These are phyloP conservation scores for Pachliopta kotzebuea DNA, from an alignment of 2,888 invertebrate species.

Conservation along the genomic window DNA sequence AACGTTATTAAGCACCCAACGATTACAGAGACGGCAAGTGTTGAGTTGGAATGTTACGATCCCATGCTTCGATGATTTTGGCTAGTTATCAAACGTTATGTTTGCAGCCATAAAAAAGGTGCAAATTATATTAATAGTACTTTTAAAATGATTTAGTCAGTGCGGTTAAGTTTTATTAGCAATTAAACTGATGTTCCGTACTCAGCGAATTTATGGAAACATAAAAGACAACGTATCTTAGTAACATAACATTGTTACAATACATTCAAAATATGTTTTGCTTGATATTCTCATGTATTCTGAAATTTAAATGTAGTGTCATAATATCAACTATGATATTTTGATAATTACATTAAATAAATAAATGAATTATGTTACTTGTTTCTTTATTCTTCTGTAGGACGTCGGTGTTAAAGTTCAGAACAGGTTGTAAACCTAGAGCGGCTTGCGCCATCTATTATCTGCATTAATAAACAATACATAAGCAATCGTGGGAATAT, in stretches of 20 bases:
- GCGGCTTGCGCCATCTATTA: slow-evolving; percentile 46
- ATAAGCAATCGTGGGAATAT: slow-evolving; percentile 1
- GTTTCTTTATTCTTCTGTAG: not conserved
- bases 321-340: not conserved
- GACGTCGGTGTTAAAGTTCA: slow-evolving; percentile 10
- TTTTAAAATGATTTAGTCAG: slow-evolving; percentile 54
- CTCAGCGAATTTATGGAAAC: slow-evolving; percentile 54
- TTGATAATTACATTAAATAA: not conserved
- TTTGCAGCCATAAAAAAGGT: slow-evolving; percentile 51
- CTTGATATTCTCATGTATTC: not conserved
- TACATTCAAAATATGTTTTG: not conserved
- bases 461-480: slow-evolving; percentile 18
- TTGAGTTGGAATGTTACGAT: slow-evolving; percentile 33
- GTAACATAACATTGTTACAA: slow-evolving; percentile 20
- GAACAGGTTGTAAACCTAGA: not conserved
- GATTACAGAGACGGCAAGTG: slow-evolving; percentile 27
- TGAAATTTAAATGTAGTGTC: not conserved
- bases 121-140: slow-evolving; percentile 62
- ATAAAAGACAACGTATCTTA: slow-evolving; percentile 50
- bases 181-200: slow-evolving; percentile 55
- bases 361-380: too few relatives aligned
- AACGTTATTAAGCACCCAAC: slow-evolving; percentile 22
- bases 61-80: slow-evolving; percentile 34
- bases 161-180: slow-evolving; percentile 57
- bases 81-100: slow-evolving; percentile 41